Evolutionary conservation across 1,140 invertebrate species (phyloP).

Genomic region (Achatina immaculata): DNA sequence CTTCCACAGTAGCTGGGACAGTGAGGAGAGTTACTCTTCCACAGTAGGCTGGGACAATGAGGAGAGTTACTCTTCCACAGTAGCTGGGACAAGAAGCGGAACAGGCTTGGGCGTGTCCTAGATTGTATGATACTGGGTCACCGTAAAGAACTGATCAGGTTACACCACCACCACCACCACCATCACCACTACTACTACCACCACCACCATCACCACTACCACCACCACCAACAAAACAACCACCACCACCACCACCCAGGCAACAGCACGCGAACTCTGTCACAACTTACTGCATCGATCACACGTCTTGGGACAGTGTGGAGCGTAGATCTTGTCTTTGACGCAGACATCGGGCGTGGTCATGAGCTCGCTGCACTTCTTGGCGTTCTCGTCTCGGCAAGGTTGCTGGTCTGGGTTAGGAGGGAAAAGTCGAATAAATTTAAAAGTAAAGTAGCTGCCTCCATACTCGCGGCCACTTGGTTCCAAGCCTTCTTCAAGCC

Average conservation of each 20-base stretch:
- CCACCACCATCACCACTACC: not conserved
- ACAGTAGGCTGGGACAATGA: too few relatives aligned
- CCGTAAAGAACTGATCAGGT: not conserved
- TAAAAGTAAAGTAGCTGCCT: too few relatives aligned
- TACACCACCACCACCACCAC: not conserved
- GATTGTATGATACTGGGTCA: too few relatives aligned
- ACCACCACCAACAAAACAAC: not conserved
- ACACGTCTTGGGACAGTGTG: constrained; percentile 23
- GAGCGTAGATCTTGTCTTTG: constrained; percentile 24
- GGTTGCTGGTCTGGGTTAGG: not conserved
- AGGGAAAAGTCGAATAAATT: not conserved
- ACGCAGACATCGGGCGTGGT: constrained; percentile 1
- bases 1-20: too few relatives aligned
- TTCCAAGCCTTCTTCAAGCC: too few relatives aligned
- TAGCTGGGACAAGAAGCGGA: too few relatives aligned
- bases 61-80: too few relatives aligned
- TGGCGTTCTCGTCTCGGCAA: constrained; percentile 12
- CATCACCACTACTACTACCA: not conserved
- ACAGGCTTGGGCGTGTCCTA: too few relatives aligned
- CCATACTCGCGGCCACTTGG: too few relatives aligned
- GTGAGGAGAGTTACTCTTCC: too few relatives aligned
- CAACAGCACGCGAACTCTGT: not conserved
- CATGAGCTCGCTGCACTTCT: constrained; percentile 11
- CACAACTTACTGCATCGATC: constrained; percentile 16
- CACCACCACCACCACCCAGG: not conserved